These are phyloP conservation scores for Chouioia cunea DNA, from an alignment of 2,888 invertebrate species.

Conservation along the genomic window DNA sequence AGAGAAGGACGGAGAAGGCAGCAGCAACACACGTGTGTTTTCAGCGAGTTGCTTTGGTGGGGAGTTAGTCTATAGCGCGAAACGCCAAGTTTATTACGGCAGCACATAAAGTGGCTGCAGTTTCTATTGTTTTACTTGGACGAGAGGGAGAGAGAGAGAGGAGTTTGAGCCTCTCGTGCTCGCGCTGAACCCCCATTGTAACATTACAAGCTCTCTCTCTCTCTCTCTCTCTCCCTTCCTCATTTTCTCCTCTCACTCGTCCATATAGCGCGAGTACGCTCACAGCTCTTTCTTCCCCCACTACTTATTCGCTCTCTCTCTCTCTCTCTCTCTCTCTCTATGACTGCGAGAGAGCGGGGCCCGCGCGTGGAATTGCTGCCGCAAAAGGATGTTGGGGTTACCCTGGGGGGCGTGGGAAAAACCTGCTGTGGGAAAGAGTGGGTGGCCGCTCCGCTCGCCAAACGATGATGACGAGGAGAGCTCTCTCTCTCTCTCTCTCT, in stretches of 20 bases:
- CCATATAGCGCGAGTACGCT: conserved; percentile 9
- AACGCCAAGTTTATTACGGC: conserved; percentile 57
- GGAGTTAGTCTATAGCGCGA: conserved; percentile 32
- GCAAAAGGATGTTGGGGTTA: conserved; percentile 62
- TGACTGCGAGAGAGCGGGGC: conserved; percentile 69
- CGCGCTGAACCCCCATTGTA: conserved; percentile 54
- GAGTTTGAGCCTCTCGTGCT: conserved; percentile 39
- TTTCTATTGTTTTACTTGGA: conserved; percentile 65
- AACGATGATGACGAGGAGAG: background rate
- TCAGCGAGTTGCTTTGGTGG: background rate
- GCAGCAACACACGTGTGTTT: background rate
- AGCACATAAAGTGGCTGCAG: conserved; percentile 56
- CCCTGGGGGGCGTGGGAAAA: conserved; percentile 80
- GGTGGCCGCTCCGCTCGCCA: conserved; percentile 73
- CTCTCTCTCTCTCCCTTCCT: conserved; percentile 53
- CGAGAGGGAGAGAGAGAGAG: no score
- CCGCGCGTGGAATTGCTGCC: conserved; percentile 62
- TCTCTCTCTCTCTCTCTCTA: conserved; percentile 1
- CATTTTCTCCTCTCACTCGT: conserved; percentile 43
- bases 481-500: conserved; percentile 19
- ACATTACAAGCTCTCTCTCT: no score
- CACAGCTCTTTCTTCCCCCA: conserved; percentile 49
- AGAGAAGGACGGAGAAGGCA: conserved; percentile 19
- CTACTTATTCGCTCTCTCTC: conserved; percentile 35
- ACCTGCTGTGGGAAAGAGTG: conserved; percentile 86